Base-by-base conservation (phyloP, 1,140 invertebrate species). In the Bombus polaris region DNA sequence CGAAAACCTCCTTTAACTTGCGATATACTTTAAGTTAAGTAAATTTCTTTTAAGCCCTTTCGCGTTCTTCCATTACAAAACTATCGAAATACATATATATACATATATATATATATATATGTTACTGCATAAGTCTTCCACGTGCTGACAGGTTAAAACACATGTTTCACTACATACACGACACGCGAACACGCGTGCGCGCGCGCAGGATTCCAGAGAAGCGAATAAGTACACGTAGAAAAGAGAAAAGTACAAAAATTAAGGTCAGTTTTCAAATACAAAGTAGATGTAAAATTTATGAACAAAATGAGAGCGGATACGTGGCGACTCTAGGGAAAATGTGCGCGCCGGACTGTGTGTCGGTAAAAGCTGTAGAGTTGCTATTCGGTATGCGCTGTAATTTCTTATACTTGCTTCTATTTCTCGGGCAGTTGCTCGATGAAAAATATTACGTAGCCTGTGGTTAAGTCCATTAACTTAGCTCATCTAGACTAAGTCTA, bases 1-100 rank as follows among this genome's bases (percentile, higher is more conserved):
- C 35, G 12, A 53, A 62, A 72, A 72, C 6, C n/a, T 44, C 10
- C 9, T 22, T 18, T 22, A 47, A 80, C 42, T 25, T 39, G 2
- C 25, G 47, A 72, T 62, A 73, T 35, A 25, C 9, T 62, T 72
- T 37, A 65, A 22, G 65, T 72, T n/a, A 65, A 32, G 65, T 15
- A 73, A 44, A 6, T 39, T 25, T 35, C 35, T 35, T 9, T 72
- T 39, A 73, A 53, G 42, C 78, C n/a, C 83, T 85, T 57, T 85
- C 83, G 12, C 35, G 47, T 79, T 80, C 83, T 85, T 80, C 77
- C 83, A 85, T 85, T n/a, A 85, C 83, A 85, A 72, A 47, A 47
- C 15, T 47, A 8, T 15, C n/a, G 3, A 15, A 68, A 15, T 70
- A 47, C 42, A 44, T 5, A 44, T 15, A 13, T 13, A 44, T 44